A percentile compares a stretch with the other conserved stretches of the same genome.
phyloP scores from a whole-genome alignment of 1,140 invertebrate species.

The Sitobion miscanthi region DNA sequence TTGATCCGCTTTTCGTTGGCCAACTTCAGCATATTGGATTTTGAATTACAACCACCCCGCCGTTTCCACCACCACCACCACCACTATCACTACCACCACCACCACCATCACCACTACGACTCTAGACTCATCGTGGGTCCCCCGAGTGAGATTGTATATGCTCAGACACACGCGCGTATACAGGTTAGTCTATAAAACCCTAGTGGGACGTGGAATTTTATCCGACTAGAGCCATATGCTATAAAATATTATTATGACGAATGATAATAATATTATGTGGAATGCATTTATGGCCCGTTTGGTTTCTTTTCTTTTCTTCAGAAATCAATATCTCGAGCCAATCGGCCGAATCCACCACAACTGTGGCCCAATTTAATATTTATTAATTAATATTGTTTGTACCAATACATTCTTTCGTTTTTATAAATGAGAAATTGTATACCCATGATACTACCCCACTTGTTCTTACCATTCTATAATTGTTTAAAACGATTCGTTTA shows the following conservation, averaged over 20 bases:
- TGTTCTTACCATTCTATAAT: not conserved
- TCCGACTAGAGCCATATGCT: not conserved
- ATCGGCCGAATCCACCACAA: not conserved
- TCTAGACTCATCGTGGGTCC: not conserved
- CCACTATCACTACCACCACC: too few species aligned
- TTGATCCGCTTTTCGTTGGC: slow-evolving; percentile 37
- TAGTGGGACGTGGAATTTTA: not conserved
- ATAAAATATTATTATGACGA: not conserved
- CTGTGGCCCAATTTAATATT: not conserved
- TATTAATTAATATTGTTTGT: not conserved
- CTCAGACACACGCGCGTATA: not conserved
- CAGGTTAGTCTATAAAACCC: not conserved
- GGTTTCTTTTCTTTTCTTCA: not conserved
- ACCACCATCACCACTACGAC: too few species aligned
- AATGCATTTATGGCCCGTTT: not conserved
- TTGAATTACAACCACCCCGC: not conserved
- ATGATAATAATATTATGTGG: not conserved
- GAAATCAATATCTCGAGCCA: not conserved
- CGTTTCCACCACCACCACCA: too few species aligned
- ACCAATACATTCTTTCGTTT: not conserved
- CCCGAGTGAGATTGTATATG: not conserved
- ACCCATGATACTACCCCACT: not conserved
- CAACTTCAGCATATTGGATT: not conserved
- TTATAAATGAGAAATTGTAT: not conserved
- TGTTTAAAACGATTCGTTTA: not conserved